A percentile compares a stretch with the other conserved stretches of the same genome.
Evolutionary conservation across 1,140 invertebrate species (phyloP).

Genomic region (Panulirus ornatus): DNA sequence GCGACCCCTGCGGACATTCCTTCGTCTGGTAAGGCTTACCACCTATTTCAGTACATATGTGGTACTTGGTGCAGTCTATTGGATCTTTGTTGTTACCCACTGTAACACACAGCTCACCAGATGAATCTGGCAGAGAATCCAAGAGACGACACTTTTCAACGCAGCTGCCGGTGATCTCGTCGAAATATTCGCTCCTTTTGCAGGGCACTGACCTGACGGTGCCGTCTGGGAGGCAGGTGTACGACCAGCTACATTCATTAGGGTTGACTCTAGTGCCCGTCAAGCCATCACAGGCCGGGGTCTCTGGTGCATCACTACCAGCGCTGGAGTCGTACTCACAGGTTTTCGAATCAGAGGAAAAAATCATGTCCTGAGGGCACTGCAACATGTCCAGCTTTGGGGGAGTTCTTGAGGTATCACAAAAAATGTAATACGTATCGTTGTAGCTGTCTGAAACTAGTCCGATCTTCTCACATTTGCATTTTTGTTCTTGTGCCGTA

Average conservation of each 20-base stretch:
- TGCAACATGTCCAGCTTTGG: too few relatives aligned
- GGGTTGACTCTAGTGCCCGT: constrained; percentile 20
- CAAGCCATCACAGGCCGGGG: background rate
- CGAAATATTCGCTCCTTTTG: background rate
- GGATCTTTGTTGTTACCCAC: too few relatives aligned
- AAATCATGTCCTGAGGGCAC: background rate
- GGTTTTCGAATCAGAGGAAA: background rate
- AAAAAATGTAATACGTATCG: constrained; percentile 20
- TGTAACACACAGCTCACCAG: too few relatives aligned
- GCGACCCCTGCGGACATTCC: too few relatives aligned
- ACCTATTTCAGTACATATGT: background rate
- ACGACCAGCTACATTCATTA: constrained; percentile 13
- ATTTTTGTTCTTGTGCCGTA: background rate
- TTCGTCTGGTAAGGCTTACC: background rate
- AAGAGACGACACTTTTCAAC: background rate
- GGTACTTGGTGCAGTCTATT: constrained; percentile 40
- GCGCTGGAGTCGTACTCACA: background rate
- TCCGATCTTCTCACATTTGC: background rate
- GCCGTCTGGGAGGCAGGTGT: constrained; percentile 48
- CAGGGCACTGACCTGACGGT: constrained; percentile 1
- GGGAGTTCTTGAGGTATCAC: background rate
- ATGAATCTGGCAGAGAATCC: background rate
- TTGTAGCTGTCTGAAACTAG: constrained; percentile 3
- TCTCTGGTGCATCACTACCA: background rate
- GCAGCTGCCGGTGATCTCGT: background rate